phyloP scores from a whole-genome alignment of 1,140 invertebrate genomes.

The Cotesia chilonis region DNA sequence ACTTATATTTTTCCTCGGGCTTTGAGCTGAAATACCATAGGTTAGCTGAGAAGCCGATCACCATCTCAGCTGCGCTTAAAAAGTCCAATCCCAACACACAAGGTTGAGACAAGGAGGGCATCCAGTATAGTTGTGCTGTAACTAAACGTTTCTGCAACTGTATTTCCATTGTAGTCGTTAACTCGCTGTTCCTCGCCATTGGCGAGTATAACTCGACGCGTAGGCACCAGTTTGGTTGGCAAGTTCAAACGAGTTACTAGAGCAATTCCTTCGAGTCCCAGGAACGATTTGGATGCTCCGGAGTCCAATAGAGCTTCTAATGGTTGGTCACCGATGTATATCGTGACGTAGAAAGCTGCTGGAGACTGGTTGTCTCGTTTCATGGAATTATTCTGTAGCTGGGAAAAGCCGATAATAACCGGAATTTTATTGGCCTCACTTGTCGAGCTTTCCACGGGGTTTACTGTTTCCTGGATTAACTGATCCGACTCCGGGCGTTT shows the following conservation, averaged over 20 bases:
- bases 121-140: slow-evolving; percentile 1
- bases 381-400: not conserved
- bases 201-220: slow-evolving; percentile 21
- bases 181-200: slow-evolving; percentile 8
- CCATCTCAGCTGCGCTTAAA: not conserved
- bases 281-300: slow-evolving; percentile 18
- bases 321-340: not conserved
- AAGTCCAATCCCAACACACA: slow-evolving; percentile 34
- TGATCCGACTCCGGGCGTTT: too few species aligned
- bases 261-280: slow-evolving; percentile 17
- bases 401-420: not conserved
- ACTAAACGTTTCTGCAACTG: not conserved
- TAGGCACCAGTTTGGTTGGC: not conserved
- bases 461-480: too few species aligned
- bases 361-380: not conserved
- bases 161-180: not conserved
- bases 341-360: slow-evolving; percentile 12
- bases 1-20: not conserved
- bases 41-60: slow-evolving; percentile 23
- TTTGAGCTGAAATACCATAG: not conserved
- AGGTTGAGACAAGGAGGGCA: slow-evolving; percentile 1
- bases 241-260: not conserved
- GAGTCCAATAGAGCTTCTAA: slow-evolving; percentile 27
- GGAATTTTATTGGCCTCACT: too few species aligned
- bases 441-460: too few species aligned